phyloP scores from a whole-genome alignment of 2,797 vertebrate genomes.

The Danio tinwini region DNA sequence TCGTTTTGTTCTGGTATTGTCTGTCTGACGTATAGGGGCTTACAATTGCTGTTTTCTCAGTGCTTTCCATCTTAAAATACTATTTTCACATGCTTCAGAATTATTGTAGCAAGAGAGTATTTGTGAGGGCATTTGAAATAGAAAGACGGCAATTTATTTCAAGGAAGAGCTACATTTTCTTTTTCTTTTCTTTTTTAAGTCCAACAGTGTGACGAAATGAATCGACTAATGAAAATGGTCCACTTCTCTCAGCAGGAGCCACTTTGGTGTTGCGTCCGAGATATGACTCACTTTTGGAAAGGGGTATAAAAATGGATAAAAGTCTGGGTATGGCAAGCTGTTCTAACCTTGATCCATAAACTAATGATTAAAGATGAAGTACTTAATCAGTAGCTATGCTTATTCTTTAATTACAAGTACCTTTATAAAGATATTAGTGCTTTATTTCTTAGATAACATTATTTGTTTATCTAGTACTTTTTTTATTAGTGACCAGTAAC shows the following conservation, averaged over 20 bases:
- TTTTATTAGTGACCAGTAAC: no score
- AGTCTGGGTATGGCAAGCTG: not conserved
- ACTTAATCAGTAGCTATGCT: no score
- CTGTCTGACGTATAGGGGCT: slow-evolving; percentile 43
- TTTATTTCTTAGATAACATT: no score
- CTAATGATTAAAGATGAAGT: no score
- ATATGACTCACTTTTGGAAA: slow-evolving; percentile 39
- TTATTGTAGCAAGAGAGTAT: not conserved
- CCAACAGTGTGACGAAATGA: slow-evolving; percentile 16
- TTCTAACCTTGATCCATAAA: no score
- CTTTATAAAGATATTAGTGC: no score
- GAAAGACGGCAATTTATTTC: not conserved
- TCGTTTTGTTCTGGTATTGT: slow-evolving; percentile 41
- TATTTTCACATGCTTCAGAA: slow-evolving; percentile 18
- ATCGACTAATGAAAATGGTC: slow-evolving; percentile 24
- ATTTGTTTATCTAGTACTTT: no score
- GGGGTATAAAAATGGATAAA: slow-evolving; percentile 18
- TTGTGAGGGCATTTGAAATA: slow-evolving; percentile 3
- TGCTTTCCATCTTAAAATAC: slow-evolving; percentile 11
- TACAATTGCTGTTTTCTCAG: slow-evolving; percentile 19
- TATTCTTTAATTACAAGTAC: no score
- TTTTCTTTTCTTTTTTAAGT: not conserved
- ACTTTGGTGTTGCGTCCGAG: not conserved
- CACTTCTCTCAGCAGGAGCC: slow-evolving; percentile 4
- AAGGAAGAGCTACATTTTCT: not conserved